Conservation (phyloP, 2,888 invertebrate species). For the Leucophenga montana region DNA sequence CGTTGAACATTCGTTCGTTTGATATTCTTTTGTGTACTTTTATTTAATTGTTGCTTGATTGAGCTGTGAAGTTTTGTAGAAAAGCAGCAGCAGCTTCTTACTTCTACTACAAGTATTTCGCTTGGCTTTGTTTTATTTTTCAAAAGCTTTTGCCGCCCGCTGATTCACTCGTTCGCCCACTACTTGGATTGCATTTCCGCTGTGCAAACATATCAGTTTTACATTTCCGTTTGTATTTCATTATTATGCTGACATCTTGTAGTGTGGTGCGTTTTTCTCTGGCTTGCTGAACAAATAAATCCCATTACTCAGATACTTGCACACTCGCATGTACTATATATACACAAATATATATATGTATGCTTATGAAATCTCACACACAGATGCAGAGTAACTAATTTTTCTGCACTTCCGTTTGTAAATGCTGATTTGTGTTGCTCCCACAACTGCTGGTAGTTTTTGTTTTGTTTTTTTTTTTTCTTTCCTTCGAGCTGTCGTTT, state of each 20-base stretch:
- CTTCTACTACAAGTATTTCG: not conserved
- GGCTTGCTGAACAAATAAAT: not conserved
- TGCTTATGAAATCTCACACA: not conserved
- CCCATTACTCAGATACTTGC: slow-evolving; percentile 17
- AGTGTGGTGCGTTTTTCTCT: not conserved
- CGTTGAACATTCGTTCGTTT: not conserved
- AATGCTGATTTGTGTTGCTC: not conserved
- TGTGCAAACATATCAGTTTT: slow-evolving; percentile 25
- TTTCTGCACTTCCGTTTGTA: slow-evolving; percentile 8
- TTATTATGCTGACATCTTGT: not conserved
- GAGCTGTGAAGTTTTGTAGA: slow-evolving; percentile 1
- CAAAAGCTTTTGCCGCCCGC: not conserved
- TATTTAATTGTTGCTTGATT: slow-evolving; percentile 20
- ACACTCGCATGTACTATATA: slow-evolving; percentile 4
- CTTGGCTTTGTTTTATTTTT: slow-evolving; percentile 1
- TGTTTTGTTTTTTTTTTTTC: not conserved
- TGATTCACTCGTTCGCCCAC: not conserved
- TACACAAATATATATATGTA: slow-evolving; percentile 6
- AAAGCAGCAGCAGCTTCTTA: too few relatives aligned
- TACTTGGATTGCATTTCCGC: slow-evolving; percentile 16
- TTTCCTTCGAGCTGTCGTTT: not conserved
- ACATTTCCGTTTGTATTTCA: slow-evolving; percentile 20
- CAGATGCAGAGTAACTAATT: slow-evolving; percentile 17
- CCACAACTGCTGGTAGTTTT: slow-evolving; percentile 26
- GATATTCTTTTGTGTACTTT: not conserved